Conservation (phyloP, 2,888 invertebrate genomes). For the Dinocampus coccinellae region DNA sequence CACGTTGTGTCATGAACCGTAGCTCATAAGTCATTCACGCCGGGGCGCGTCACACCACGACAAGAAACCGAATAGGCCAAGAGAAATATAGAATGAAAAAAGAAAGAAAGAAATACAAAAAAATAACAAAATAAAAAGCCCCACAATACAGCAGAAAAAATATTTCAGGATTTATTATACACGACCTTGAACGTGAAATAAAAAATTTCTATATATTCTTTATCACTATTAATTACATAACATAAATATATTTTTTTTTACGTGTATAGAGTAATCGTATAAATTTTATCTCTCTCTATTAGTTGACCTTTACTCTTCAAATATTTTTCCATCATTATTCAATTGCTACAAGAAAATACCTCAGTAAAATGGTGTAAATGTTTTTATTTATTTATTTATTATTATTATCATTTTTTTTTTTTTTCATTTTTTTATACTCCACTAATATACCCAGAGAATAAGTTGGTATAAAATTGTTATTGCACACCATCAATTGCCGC, state of each 20-base stretch:
- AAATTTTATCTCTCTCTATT: not conserved
- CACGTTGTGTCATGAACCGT: constrained; percentile 31
- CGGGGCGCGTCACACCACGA: constrained; percentile 5
- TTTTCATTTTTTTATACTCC: not conserved
- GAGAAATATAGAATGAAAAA: too few relatives aligned
- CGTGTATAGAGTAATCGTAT: not conserved
- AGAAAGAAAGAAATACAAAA: not conserved
- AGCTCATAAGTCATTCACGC: constrained; percentile 30
- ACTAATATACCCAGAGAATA: constrained; percentile 9
- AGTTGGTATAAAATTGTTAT: constrained; percentile 18
- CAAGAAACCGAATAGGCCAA: constrained; percentile 20
- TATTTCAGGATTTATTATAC: not conserved
- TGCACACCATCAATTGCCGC: constrained; percentile 4
- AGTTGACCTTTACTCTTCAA: too few relatives aligned
- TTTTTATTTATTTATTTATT: not conserved
- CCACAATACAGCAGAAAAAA: too few relatives aligned
- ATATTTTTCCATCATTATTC: not conserved
- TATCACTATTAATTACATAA: not conserved
- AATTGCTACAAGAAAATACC: not conserved
- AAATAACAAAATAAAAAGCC: too few relatives aligned
- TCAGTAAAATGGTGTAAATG: not conserved
- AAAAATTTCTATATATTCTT: constrained; percentile 13
- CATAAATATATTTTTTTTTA: not conserved
- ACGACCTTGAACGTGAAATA: constrained; percentile 28
- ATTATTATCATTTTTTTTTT: too few relatives aligned